phyloP scores from a whole-genome alignment of 2,888 invertebrate genomes.

The Netelia fuscicornis region DNA sequence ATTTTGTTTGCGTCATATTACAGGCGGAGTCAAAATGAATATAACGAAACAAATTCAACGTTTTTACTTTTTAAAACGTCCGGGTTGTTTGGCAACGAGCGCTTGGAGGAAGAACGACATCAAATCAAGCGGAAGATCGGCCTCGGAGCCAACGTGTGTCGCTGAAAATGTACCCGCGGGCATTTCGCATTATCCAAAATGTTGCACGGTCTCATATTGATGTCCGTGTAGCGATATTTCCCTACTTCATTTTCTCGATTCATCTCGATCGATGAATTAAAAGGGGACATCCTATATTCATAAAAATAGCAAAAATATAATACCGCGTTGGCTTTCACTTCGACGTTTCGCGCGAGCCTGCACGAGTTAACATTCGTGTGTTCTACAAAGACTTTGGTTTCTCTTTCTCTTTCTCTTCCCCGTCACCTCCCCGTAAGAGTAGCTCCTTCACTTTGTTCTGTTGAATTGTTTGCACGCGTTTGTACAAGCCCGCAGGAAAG shows the following conservation, averaged over 20 bases:
- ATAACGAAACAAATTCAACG: too few relatives aligned
- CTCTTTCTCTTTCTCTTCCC: background rate
- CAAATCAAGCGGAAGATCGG: too few relatives aligned
- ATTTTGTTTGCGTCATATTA: too few relatives aligned
- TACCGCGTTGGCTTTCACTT: slow-evolving; percentile 52
- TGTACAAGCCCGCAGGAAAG: slow-evolving; percentile 14
- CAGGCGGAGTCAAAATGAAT: too few relatives aligned
- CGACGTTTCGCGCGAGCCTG: slow-evolving; percentile 34
- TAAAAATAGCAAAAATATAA: slow-evolving; percentile 30
- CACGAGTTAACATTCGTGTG: slow-evolving; percentile 53
- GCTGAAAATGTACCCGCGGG: too few relatives aligned
- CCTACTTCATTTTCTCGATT: background rate
- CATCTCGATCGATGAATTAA: background rate
- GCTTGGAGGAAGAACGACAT: too few relatives aligned
- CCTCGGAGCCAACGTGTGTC: too few relatives aligned
- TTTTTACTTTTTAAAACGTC: too few relatives aligned
- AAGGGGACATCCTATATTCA: slow-evolving; percentile 17
- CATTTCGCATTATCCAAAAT: too few relatives aligned
- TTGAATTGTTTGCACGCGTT: slow-evolving; percentile 38
- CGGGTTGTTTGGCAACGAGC: too few relatives aligned
- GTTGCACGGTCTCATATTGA: too few relatives aligned
- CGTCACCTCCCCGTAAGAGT: background rate
- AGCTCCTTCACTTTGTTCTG: slow-evolving; percentile 35
- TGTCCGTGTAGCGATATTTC: background rate
- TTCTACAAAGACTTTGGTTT: slow-evolving; percentile 39